Evolutionary conservation across 2,113 vertebrate genomes (phyloP).

Genomic region (Felis chaus): DNA sequence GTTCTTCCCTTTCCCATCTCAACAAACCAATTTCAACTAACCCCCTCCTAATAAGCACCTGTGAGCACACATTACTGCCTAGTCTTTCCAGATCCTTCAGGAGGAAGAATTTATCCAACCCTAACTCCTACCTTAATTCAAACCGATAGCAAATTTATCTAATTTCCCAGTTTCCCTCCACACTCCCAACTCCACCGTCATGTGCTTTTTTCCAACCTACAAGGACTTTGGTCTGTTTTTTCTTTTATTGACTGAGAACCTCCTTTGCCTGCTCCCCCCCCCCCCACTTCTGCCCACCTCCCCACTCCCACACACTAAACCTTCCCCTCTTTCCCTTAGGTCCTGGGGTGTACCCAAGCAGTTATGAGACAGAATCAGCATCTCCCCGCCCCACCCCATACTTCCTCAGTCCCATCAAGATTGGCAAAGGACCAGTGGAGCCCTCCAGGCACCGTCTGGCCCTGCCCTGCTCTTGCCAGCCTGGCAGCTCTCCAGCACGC

Average conservation of each 20-base stretch:
- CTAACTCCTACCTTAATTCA: slow-evolving; percentile 24
- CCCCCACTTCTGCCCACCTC: slow-evolving; percentile 1
- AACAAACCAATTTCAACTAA: background rate
- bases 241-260: slow-evolving; percentile 40
- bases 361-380: background rate
- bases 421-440: background rate
- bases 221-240: slow-evolving; percentile 67
- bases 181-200: background rate
- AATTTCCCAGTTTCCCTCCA: slow-evolving; percentile 2
- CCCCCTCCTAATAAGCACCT: background rate
- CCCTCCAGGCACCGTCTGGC: background rate
- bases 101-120: slow-evolving; percentile 21
- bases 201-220: slow-evolving; percentile 52
- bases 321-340: slow-evolving; percentile 18
- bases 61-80: background rate
- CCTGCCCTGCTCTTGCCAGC: slow-evolving; percentile 25
- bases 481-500: background rate
- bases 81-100: slow-evolving; percentile 13
- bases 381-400: background rate
- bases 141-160: slow-evolving; percentile 19
- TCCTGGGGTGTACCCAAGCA: background rate
- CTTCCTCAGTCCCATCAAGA: slow-evolving; percentile 1
- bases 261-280: slow-evolving; percentile 13
- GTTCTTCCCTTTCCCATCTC: slow-evolving; percentile 2
- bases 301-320: slow-evolving; percentile 1